Percentiles rank a stretch among this genome's conserved stretches.
phyloP scores from a whole-genome alignment of 2,888 invertebrate species.

The Rotaria macrura region DNA sequence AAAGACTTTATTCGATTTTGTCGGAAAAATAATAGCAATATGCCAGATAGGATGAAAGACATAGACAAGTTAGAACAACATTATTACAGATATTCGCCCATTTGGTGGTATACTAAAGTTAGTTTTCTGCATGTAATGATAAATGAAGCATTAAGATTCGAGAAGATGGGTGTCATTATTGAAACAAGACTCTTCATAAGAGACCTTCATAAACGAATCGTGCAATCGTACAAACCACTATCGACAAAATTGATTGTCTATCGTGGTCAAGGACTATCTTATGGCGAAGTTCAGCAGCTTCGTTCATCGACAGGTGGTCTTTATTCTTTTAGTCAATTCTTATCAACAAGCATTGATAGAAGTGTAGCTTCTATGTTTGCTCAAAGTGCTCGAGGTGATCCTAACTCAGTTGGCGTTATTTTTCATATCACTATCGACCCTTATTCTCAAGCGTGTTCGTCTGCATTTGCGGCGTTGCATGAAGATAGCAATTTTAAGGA shows the following conservation, averaged over 20 bases:
- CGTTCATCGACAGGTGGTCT: neutral
- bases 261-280: neutral
- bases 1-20: no score
- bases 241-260: neutral
- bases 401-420: neutral
- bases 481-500: neutral
- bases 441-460: fast-evolving
- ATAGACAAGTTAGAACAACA: neutral
- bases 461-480: neutral
- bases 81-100: neutral
- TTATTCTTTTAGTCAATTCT: neutral
- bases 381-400: neutral
- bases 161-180: neutral
- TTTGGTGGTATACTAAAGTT: neutral
- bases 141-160: neutral
- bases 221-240: neutral
- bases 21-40: no score
- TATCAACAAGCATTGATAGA: neutral
- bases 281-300: neutral
- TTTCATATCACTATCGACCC: neutral
- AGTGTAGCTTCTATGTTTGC: neutral
- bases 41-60: no score
- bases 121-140: neutral
- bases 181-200: neutral
- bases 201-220: neutral